Conservation (phyloP, 2,888 invertebrate species). For the Diarsia brunnea region DNA sequence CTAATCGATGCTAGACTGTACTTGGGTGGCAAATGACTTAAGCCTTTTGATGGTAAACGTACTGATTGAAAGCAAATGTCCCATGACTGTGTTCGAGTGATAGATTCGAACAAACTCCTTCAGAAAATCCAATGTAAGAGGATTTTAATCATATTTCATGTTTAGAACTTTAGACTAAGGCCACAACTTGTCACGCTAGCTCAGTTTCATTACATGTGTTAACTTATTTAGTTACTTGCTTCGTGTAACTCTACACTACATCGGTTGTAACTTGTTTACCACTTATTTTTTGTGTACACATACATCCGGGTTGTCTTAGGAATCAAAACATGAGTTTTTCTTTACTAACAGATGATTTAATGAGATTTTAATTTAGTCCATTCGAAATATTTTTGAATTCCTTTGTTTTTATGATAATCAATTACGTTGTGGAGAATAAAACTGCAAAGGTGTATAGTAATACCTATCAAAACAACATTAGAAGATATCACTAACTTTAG, state of each 20-base stretch:
- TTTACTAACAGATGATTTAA: neutral
- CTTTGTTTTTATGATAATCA: neutral
- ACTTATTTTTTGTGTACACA: neutral
- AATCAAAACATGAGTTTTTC: neutral
- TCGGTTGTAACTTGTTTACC: neutral
- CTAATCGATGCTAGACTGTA: neutral
- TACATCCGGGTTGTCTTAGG: neutral
- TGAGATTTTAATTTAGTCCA: slow-evolving; percentile 7
- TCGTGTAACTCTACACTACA: slow-evolving; percentile 4
- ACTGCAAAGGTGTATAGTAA: neutral
- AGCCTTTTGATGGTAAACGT: neutral
- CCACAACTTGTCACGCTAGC: neutral
- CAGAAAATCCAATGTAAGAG: neutral
- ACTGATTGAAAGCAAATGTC: neutral
- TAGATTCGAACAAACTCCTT: neutral
- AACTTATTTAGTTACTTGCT: slow-evolving; percentile 10
- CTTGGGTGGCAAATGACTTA: neutral
- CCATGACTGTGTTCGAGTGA: neutral
- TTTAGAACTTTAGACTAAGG: neutral
- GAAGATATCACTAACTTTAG: neutral
- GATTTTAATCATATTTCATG: no score
- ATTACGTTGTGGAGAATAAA: neutral
- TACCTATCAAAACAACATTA: neutral
- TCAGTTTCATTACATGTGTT: neutral
- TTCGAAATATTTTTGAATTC: neutral